phyloP scores from a whole-genome alignment of 1,140 invertebrate species.

The Saccostrea echinata region DNA sequence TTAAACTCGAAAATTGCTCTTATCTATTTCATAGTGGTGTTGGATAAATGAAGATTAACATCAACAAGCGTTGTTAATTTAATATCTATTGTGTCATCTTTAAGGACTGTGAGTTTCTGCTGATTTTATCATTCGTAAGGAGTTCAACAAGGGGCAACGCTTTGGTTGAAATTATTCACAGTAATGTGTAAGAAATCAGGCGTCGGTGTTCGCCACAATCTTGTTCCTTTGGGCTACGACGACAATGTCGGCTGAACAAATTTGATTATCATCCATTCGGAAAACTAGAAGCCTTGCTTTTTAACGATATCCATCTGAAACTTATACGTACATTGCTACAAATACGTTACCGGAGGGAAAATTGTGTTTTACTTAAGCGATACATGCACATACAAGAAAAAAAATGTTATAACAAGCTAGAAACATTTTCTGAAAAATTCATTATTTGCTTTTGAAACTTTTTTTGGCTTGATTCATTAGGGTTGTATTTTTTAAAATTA shows the following conservation, averaged over 20 bases:
- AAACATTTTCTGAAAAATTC: no score
- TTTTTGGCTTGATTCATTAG: no score
- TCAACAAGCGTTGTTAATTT: slow-evolving; percentile 1
- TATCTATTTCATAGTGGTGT: neutral
- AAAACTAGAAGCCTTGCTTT: slow-evolving; percentile 6
- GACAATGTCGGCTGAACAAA: slow-evolving; percentile 15
- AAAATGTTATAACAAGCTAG: neutral
- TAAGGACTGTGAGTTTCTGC: neutral
- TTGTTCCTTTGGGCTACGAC: slow-evolving; percentile 18
- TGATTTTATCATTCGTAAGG: slow-evolving; percentile 15
- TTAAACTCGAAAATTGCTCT: neutral
- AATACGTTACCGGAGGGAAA: neutral
- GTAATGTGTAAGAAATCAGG: slow-evolving; percentile 26
- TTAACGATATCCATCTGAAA: slow-evolving; percentile 9
- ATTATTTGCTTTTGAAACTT: no score
- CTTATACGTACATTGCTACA: neutral
- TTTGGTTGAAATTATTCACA: slow-evolving; percentile 18
- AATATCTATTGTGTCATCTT: slow-evolving; percentile 13
- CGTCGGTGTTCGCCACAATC: neutral
- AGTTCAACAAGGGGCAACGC: slow-evolving; percentile 10
- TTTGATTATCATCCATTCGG: slow-evolving; percentile 25
- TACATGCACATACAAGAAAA: neutral
- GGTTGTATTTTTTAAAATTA: no score
- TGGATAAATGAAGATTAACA: neutral
- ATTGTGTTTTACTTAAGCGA: neutral